A percentile compares a stretch with the other conserved stretches of the same genome.
Conservation (phyloP, 2,113 vertebrate species). For the Equus przewalskii region DNA sequence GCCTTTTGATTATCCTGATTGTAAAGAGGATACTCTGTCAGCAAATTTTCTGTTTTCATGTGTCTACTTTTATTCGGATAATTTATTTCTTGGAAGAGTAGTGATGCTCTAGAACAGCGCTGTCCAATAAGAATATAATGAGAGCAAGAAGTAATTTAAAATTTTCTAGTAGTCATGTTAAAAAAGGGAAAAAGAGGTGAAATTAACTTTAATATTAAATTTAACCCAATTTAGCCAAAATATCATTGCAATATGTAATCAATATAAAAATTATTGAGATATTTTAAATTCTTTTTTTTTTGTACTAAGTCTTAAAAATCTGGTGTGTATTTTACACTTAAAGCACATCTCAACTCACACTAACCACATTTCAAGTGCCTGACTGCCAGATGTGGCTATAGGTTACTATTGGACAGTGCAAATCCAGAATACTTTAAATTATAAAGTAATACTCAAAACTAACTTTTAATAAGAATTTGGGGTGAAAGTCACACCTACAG, state of each 20-base stretch:
- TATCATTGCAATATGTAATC: constrained; percentile 25
- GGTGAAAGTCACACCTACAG: constrained; percentile 35
- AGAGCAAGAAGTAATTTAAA: constrained; percentile 10
- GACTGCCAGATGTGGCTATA: background rate
- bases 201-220: constrained; percentile 48
- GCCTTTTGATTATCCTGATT: constrained; percentile 28
- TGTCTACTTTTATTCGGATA: constrained; percentile 49
- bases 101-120: constrained; percentile 10
- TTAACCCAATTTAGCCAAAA: constrained; percentile 47
- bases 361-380: background rate
- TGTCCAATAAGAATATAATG: background rate
- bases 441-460: constrained; percentile 16
- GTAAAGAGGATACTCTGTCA: constrained; percentile 39
- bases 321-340: constrained; percentile 36
- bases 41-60: constrained; percentile 21
- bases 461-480: constrained; percentile 48
- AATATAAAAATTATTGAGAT: constrained; percentile 37
- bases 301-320: constrained; percentile 52
- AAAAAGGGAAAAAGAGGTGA: background rate
- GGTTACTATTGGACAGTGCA: background rate
- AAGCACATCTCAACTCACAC: constrained; percentile 23
- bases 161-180: constrained; percentile 32
- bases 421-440: background rate
- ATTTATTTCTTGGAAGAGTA: constrained; percentile 56
- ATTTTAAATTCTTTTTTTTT: constrained; percentile 4